Conservation (phyloP, 2,797 vertebrate genomes). For the Rhinichthys osculus region DNA sequence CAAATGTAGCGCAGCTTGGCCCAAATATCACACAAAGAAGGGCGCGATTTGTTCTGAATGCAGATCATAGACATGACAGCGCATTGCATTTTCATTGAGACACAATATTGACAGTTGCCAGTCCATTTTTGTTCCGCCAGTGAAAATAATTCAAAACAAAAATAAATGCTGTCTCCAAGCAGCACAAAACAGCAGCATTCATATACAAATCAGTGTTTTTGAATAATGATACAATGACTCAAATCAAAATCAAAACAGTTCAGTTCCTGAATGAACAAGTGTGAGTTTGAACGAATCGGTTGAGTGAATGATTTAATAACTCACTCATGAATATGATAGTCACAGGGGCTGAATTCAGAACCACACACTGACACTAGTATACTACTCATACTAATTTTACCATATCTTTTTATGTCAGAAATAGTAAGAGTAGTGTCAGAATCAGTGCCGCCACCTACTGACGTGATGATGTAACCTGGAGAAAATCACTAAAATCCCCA, state of each 20-base stretch:
- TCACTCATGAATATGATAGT: background rate
- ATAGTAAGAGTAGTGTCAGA: background rate
- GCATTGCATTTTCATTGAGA: background rate
- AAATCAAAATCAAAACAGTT: background rate
- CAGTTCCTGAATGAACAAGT: background rate
- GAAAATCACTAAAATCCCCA: background rate
- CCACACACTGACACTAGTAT: background rate
- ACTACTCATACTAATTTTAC: background rate
- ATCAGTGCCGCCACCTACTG: background rate
- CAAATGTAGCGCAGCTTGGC: background rate
- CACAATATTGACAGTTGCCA: background rate
- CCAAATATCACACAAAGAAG: slow-evolving; percentile 18
- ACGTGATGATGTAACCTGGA: no score
- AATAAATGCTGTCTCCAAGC: background rate
- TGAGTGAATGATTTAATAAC: background rate
- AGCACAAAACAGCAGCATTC: background rate
- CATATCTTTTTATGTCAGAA: no score
- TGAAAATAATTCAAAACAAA: background rate
- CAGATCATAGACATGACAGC: background rate
- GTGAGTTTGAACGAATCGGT: background rate
- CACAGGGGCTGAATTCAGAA: background rate
- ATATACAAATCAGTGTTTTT: background rate
- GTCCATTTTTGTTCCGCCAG: background rate
- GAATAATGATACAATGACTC: background rate
- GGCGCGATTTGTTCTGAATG: background rate